Evolutionary conservation across 2,888 invertebrate genomes (phyloP), one percentile per base, ranked within the genome.

Genomic region (Uloborus plumipes): DNA sequence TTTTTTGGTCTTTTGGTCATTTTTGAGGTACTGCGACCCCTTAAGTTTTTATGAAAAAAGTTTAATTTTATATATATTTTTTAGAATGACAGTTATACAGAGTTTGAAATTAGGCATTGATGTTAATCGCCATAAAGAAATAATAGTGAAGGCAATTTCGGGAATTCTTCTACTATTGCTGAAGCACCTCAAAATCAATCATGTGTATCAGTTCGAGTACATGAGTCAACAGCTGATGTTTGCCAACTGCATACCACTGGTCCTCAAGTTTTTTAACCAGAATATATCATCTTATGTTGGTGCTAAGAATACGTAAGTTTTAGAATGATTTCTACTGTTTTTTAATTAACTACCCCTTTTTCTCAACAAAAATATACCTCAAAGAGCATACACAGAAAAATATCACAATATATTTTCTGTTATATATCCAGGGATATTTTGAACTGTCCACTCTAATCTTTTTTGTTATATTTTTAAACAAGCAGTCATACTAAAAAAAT

Each of bases 161-260:
- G 87, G 88, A 2, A 88, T 91, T 20, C 87, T 92, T 20, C 90
- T 99, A 80, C 91, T 99, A 14, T 92, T 99, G 73, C 90, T 99
- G 86, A 99, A 99, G 90, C 98, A 99, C 91, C 97, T 99, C 88
- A 99, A 99, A 90, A 89, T 94, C 62, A 99, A 98, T 90, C 99
- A 99, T 90, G 92, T 99, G 65, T 99, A 98, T 89, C 99, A 99
- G 90, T 99, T 99, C 91, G 99, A 99, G 90, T 99, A 96, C 89
- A 96, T 99, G 94, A 96, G 97, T 1, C 98, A 99, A 90, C 98
- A 99, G 90, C 91, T 99, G 86, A 98, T 99, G 14, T 99, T 99
- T 90, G 99, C 99, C 81, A 99, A 99, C 89, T 99, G 99, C 88
- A 98, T 99, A 89, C 99, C 99, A 0, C 91, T 99, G 84, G 96